These are phyloP conservation scores for Mobula hypostoma DNA, from an alignment of 2,113 vertebrate species.

Conservation along the genomic window DNA sequence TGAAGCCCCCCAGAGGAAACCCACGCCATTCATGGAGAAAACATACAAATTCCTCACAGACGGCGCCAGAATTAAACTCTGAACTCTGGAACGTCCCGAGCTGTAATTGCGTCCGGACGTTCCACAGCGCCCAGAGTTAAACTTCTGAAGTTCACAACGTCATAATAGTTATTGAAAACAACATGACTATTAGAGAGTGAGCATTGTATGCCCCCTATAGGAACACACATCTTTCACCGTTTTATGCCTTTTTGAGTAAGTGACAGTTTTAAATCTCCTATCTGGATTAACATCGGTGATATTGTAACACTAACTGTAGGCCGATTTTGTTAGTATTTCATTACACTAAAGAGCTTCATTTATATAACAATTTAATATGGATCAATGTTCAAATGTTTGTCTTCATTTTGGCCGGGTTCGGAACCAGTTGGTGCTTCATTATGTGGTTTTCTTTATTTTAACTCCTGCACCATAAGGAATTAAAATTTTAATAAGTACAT, in stretches of 20 bases:
- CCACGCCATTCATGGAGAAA: too few species aligned
- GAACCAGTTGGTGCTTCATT: not conserved
- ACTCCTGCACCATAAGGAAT: not conserved
- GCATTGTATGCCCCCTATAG: slow-evolving; percentile 19
- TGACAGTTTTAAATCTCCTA: not conserved
- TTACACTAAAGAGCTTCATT: not conserved
- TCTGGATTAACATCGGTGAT: not conserved
- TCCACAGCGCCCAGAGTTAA: too few species aligned
- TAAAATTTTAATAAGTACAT: not conserved
- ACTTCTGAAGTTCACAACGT: not conserved
- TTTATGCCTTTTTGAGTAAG: not conserved
- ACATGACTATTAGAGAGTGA: not conserved
- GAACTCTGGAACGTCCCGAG: too few species aligned
- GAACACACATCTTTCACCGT: not conserved
- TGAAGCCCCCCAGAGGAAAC: too few species aligned
- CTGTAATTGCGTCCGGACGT: too few species aligned
- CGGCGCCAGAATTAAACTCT: too few species aligned
- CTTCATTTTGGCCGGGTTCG: not conserved
- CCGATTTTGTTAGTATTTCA: not conserved
- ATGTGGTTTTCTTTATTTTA: not conserved
- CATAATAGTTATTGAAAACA: not conserved
- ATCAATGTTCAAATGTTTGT: not conserved
- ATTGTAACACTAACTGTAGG: not conserved
- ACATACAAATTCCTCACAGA: too few species aligned
- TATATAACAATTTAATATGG: not conserved